phyloP scores from a whole-genome alignment of 2,797 vertebrate genomes.

The Siniperca obscura region DNA sequence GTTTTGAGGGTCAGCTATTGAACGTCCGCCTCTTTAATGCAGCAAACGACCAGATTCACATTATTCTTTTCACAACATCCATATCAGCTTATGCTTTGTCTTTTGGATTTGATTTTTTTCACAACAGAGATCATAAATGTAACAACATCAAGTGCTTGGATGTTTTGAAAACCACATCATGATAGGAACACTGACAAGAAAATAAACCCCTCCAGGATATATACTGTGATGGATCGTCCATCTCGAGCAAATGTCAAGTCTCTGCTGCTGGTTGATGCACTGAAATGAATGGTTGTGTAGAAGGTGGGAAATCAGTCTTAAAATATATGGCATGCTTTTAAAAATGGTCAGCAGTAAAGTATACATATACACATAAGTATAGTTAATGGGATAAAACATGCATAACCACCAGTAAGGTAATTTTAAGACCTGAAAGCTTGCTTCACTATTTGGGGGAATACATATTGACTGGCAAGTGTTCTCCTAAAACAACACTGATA shows the following conservation, averaged over 20 bases:
- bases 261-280: not conserved
- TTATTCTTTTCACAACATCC: not conserved
- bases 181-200: not conserved
- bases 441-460: not conserved
- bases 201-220: not conserved
- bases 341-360: not conserved
- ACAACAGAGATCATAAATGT: not conserved
- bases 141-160: not conserved
- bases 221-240: conserved; percentile 3
- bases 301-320: not conserved
- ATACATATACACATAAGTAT: too few species aligned
- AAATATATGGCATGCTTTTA: not conserved
- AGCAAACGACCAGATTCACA: not conserved
- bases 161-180: conserved; percentile 8
- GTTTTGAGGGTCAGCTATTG: conserved; percentile 2
- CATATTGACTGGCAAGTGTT: not conserved
- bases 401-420: not conserved
- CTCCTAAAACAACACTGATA: not conserved
- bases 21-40: not conserved
- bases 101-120: not conserved
- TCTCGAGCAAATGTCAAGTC: not conserved
- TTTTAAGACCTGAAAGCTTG: not conserved
- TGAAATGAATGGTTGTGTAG: conserved; percentile 2
- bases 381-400: not conserved
- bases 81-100: not conserved